A percentile compares a stretch with the other conserved stretches of the same genome.
These are phyloP conservation scores for Enteromius argenteus DNA, from an alignment of 2,797 vertebrate genomes.

Conservation along the genomic window DNA sequence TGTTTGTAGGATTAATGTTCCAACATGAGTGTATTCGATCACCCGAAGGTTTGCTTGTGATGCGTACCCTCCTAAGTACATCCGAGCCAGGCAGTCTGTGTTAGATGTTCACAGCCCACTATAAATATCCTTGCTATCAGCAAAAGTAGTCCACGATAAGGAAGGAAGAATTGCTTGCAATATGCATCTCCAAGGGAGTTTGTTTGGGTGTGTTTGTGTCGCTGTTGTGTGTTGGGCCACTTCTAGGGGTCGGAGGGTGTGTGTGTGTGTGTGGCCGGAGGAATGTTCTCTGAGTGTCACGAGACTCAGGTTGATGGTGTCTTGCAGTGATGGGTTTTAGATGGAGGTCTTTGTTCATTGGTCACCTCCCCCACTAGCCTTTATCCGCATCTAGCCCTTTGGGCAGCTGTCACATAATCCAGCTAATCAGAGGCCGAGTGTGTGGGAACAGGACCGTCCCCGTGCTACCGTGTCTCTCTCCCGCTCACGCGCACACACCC, in stretches of 20 bases:
- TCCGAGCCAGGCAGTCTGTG: neutral
- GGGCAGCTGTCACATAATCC: constrained; percentile 89
- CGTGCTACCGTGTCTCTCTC: constrained; percentile 58
- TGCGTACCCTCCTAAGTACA: neutral
- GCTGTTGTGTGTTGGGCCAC: neutral
- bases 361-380: constrained; percentile 72
- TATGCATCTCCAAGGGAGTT: constrained; percentile 4
- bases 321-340: constrained; percentile 73
- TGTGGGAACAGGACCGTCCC: constrained; percentile 75
- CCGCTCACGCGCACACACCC: constrained; percentile 25
- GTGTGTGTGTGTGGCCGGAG: constrained; percentile 45
- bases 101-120: constrained; percentile 42
- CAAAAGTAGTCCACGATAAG: constrained; percentile 39
- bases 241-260: neutral
- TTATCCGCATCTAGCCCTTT: constrained; percentile 80
- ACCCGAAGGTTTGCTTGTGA: neutral
- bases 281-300: constrained; percentile 68
- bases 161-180: constrained; percentile 16
- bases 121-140: constrained; percentile 51
- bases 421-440: constrained; percentile 82
- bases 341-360: constrained; percentile 81
- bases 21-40: neutral
- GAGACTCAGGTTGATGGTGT: constrained; percentile 73
- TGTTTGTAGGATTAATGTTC: neutral
- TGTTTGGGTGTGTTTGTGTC: constrained; percentile 34